Conservation (phyloP, 2,888 invertebrate species). For the Terebella lapidaria region DNA sequence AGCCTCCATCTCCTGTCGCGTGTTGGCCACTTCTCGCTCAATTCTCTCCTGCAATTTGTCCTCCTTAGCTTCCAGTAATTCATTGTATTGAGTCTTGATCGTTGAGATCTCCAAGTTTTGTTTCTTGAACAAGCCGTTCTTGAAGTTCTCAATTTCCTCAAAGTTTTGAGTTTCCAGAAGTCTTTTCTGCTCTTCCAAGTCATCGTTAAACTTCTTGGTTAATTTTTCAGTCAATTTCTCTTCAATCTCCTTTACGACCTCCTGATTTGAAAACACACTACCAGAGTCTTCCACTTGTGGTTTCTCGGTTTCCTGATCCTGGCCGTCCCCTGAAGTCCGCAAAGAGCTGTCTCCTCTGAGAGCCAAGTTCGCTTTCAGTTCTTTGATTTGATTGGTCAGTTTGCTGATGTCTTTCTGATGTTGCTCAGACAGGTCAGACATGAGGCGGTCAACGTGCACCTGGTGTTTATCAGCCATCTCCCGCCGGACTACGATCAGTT, state of each 20-base stretch:
- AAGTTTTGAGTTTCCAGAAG: constrained; percentile 1
- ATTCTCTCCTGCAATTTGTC: not conserved
- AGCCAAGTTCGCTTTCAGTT: not conserved
- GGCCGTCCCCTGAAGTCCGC: not conserved
- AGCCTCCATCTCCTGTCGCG: constrained; percentile 2
- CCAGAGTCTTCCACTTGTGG: not conserved
- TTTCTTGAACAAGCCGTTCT: constrained; percentile 1
- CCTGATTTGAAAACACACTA: no score
- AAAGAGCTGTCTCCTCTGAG: no score
- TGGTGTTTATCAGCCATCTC: not conserved
- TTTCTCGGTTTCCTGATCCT: not conserved
- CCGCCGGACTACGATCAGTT: no score
- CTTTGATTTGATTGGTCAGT: not conserved
- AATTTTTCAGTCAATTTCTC: not conserved
- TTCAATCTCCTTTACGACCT: not conserved
- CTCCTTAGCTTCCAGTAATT: not conserved
- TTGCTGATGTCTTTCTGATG: not conserved
- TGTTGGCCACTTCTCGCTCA: not conserved
- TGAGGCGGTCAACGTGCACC: not conserved
- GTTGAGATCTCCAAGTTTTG: not conserved
- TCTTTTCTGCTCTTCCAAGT: not conserved
- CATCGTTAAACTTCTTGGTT: not conserved
- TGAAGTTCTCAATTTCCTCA: constrained; percentile 13
- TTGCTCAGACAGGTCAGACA: not conserved
- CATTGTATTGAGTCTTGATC: not conserved